These are phyloP conservation scores for Frankliniella intonsa DNA, from an alignment of 2,888 invertebrate genomes.

Conservation along the genomic window DNA sequence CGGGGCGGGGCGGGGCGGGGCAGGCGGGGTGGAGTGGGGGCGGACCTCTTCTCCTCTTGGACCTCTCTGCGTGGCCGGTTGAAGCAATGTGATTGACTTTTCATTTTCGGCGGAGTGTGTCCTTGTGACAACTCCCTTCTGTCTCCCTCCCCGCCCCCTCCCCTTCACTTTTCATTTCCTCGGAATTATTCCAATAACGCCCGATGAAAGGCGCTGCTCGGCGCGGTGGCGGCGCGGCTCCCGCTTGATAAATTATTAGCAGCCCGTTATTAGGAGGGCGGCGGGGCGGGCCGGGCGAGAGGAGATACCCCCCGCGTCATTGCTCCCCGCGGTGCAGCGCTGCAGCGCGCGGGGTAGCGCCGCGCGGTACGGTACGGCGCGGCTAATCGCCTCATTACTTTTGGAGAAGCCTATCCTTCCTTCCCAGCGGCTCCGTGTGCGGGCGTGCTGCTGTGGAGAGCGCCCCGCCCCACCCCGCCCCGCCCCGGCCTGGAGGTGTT, in stretches of 20 bases:
- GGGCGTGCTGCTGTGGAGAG: background rate
- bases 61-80: background rate
- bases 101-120: background rate
- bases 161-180: background rate
- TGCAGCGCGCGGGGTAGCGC: background rate
- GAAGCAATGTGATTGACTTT: background rate
- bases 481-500: background rate
- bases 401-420: background rate
- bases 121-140: background rate
- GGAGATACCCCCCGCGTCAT: background rate
- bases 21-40: background rate
- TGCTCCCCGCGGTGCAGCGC: background rate
- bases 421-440: background rate
- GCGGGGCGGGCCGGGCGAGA: too few relatives aligned
- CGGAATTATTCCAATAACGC: slow-evolving; percentile 1
- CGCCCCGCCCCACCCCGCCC: background rate
- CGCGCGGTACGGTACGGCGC: background rate
- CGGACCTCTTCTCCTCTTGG: background rate
- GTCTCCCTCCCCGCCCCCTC: background rate
- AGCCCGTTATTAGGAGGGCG: background rate
- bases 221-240: background rate
- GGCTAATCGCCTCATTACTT: background rate
- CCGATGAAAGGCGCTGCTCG: background rate
- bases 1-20: background rate
- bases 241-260: background rate